phyloP scores from a whole-genome alignment of 2,888 invertebrate genomes.

The Eristalis pertinax region DNA sequence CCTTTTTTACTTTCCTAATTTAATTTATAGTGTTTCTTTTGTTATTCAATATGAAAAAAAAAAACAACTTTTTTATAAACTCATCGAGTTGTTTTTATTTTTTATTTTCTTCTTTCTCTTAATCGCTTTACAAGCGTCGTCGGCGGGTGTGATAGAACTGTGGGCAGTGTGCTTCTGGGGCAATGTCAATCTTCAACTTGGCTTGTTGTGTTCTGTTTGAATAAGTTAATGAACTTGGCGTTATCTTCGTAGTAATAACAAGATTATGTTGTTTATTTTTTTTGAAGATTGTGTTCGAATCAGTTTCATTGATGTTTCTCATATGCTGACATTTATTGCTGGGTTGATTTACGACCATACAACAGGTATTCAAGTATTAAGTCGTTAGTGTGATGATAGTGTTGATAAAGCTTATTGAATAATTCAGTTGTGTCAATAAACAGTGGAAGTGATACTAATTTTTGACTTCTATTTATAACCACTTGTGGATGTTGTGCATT shows the following conservation, averaged over 20 bases:
- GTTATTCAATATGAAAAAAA: conserved; percentile 58
- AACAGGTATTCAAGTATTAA: too few relatives aligned
- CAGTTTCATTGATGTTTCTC: background rate
- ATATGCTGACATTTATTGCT: background rate
- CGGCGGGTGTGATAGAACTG: background rate
- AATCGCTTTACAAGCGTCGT: background rate
- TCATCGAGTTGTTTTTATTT: background rate
- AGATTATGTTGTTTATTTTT: background rate
- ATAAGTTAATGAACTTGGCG: background rate
- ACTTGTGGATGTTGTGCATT: background rate
- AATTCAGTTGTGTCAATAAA: background rate
- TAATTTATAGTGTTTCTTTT: conserved; percentile 70
- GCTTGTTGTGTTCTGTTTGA: background rate
- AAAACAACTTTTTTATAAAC: conserved; percentile 53
- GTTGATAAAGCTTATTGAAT: background rate
- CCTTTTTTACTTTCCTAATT: conserved; percentile 43
- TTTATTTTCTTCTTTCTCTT: background rate
- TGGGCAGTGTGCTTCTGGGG: background rate
- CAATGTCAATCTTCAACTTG: background rate
- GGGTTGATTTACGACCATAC: background rate
- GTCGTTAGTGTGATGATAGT: background rate
- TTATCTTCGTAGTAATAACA: background rate
- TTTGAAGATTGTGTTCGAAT: background rate
- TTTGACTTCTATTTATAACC: background rate
- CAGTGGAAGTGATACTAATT: background rate